Evolutionary conservation across 2,888 invertebrate genomes (phyloP).

Genomic region (Autographa gamma): DNA sequence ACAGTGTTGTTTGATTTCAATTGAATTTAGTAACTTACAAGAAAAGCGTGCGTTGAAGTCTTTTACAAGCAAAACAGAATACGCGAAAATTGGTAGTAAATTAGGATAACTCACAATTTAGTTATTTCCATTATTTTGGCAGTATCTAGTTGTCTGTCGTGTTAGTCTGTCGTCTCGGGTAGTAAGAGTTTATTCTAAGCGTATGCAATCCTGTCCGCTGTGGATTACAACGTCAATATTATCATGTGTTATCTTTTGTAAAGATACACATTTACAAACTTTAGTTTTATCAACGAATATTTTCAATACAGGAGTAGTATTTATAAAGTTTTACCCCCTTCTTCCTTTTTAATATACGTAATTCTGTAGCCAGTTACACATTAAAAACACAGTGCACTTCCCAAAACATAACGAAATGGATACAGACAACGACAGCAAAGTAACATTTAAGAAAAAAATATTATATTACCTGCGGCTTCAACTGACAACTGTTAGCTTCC

Average conservation of each 20-base stretch:
- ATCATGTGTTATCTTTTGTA: slow-evolving; percentile 46
- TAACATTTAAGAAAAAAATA: too few species aligned
- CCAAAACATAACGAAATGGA: too few species aligned
- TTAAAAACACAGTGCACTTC: too few species aligned
- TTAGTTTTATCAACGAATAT: slow-evolving; percentile 29
- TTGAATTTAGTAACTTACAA: background rate
- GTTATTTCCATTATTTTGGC: background rate
- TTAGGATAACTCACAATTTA: slow-evolving; percentile 7
- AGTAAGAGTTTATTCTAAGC: background rate
- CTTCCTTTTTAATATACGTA: too few species aligned
- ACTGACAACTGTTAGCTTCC: too few species aligned
- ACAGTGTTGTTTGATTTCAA: background rate
- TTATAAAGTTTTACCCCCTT: too few species aligned
- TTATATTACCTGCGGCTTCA: too few species aligned
- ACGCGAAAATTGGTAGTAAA: slow-evolving; percentile 37
- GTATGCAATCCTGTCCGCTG: slow-evolving; percentile 45
- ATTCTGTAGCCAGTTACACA: too few species aligned
- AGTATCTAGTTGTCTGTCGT: background rate
- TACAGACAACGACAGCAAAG: too few species aligned
- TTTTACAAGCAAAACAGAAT: slow-evolving; percentile 69
- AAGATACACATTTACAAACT: slow-evolving; percentile 30
- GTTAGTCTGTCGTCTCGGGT: slow-evolving; percentile 1
- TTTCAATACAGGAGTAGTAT: background rate
- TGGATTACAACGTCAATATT: slow-evolving; percentile 66
- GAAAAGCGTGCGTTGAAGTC: slow-evolving; percentile 82